phyloP scores from a whole-genome alignment of 2,113 vertebrate species.

The Elachura formosa region DNA sequence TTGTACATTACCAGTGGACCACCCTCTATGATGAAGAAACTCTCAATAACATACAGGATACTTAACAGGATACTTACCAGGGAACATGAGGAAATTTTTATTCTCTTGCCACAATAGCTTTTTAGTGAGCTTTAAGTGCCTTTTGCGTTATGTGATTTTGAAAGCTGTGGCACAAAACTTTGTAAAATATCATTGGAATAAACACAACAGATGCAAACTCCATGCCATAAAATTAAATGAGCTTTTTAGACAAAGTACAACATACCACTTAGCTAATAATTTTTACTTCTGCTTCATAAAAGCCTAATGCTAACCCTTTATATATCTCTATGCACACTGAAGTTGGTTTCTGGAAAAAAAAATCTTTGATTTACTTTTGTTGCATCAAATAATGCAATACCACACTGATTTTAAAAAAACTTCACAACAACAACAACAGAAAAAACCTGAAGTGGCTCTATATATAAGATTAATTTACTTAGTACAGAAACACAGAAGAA shows the following conservation, averaged over 20 bases:
- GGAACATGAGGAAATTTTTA: slow-evolving; percentile 68
- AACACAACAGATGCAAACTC: slow-evolving; percentile 60
- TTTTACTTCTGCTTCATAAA: slow-evolving; percentile 59
- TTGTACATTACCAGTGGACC: slow-evolving; percentile 76
- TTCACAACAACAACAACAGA: background rate
- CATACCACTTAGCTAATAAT: slow-evolving; percentile 49
- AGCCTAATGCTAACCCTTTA: slow-evolving; percentile 29
- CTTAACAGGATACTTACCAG: slow-evolving; percentile 57
- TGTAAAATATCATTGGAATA: slow-evolving; percentile 59
- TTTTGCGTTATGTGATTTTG: slow-evolving; percentile 52
- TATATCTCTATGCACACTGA: background rate
- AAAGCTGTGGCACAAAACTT: slow-evolving; percentile 58
- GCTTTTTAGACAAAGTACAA: slow-evolving; percentile 53
- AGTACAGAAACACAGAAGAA: background rate
- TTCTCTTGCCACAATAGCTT: slow-evolving; percentile 62
- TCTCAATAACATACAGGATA: slow-evolving; percentile 66
- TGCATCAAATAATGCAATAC: background rate
- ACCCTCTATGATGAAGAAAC: slow-evolving; percentile 78
- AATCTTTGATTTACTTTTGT: slow-evolving; percentile 1
- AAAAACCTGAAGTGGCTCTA: background rate
- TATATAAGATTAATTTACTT: background rate
- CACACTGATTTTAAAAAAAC: background rate
- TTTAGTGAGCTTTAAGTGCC: slow-evolving; percentile 42
- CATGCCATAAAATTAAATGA: slow-evolving; percentile 61
- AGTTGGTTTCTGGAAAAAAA: background rate